Evolutionary conservation across 2,113 vertebrate genomes (phyloP).

Genomic region (Jacana jacana): DNA sequence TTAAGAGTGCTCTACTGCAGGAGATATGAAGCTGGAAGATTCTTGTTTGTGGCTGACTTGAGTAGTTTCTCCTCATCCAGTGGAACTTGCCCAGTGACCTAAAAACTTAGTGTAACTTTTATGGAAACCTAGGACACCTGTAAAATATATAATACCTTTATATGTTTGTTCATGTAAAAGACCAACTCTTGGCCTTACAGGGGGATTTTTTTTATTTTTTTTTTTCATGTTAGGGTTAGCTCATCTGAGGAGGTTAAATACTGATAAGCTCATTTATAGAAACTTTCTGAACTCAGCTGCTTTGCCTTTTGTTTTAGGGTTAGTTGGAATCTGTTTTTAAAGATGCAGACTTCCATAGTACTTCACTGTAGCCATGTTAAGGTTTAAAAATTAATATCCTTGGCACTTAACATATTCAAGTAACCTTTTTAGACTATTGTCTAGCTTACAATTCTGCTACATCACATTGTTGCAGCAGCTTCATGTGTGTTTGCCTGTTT

Average conservation of each 20-base stretch:
- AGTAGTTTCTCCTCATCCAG: neutral
- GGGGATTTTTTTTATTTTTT: neutral
- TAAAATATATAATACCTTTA: neutral
- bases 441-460: neutral
- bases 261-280: neutral
- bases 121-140: neutral
- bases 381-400: neutral
- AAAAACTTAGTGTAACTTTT: neutral
- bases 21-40: neutral
- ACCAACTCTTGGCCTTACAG: neutral
- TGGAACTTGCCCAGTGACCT: neutral
- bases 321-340: neutral
- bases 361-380: neutral
- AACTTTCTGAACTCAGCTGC: neutral
- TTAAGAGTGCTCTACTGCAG: neutral
- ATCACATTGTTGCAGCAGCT: neutral
- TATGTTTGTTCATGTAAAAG: neutral
- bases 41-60: neutral
- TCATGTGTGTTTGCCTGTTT: neutral
- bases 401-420: neutral
- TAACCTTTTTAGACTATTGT: neutral
- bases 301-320: neutral
- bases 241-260: neutral
- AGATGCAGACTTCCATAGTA: neutral
- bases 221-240: neutral